Evolutionary conservation across 2,888 invertebrate genomes (phyloP), one percentile per base, ranked within the genome.

Genomic region (Galerucella pusilla): DNA sequence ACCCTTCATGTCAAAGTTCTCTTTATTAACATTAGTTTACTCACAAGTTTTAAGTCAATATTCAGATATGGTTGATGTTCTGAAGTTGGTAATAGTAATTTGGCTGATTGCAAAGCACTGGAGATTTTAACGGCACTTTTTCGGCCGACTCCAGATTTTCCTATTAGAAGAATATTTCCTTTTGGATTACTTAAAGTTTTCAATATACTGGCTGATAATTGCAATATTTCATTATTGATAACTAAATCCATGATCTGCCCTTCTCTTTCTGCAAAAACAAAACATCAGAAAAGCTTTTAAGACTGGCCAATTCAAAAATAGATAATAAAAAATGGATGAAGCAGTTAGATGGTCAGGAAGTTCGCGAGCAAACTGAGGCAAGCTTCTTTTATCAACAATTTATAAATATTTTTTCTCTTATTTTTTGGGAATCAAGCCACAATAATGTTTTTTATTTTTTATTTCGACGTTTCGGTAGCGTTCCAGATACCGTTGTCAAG

Each of bases 121-220:
- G 93, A 91, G 6, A 96, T 89, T 79, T 91, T 92, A 0, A 96
- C 91, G 0, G 96, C 94, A 12, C 94, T 93, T 82, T 95, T 90
- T 54, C 97, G 90, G 0, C 97, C 96, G 67, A 92, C 91, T 61
- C 97, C 98, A 46, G 94, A 92, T 79, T 92, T 90, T 0, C 96
- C 96, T 79, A 94, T 91, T 78, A 95, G 87, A 57, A 94, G 89
- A n/a, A 92, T 84, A 49, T 93, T 91, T 0, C 93, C 93, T 12
- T 91, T 90, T 5, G 91, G 89, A 70, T 89, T 87, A 10, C 91
- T 90, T 54, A 95, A 85, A 0, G 91, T 89, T 75, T 93, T 90
- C 75, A 93, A 92, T 61, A 94, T 88, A 78, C 90, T 88, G 0
- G 93, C 90, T 60, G 92, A 91, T 79, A 92, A 88, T 67, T 92